Base-by-base conservation (phyloP, 2,888 invertebrate species). In the Yponomeuta malinellus region DNA sequence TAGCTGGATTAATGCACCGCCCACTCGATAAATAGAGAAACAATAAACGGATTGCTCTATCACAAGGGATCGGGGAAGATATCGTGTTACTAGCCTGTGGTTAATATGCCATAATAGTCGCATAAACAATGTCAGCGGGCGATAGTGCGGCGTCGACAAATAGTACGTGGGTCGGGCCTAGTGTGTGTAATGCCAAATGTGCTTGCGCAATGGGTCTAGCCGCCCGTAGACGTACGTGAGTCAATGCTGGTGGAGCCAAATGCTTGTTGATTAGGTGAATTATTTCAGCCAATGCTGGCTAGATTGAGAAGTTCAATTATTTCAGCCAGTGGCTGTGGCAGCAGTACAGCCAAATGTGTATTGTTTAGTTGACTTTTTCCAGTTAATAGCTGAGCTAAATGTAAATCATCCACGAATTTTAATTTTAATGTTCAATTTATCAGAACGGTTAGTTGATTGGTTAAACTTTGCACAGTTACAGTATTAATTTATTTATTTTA, bases 41-140 rank as follows among this genome's bases (percentile, higher is more conserved):
- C 68, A 63, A 63, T 70, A 63, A 63, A 63, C 37, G 33, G 63
- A 70, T 70, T 33, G 63, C 70, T 70, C 70, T 70, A 70, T 70
- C 70, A 48, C 10, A 29, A 31, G n/a, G 68, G 48, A 68, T 68
- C 48, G 59, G 15, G 15, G 70, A 63, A 23, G 70, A 63, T 63
- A 70, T 68, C 68, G 52, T 70, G 70, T 63, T 70, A 63, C n/a
- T 63, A 37, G 63, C 29, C 70, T 63, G 33, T 63, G 70, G 70
- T 70, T 70, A 70, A 70, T 69, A 69, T 43, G 63, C 63, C 12
- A 70, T 70, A 63, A 70, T 70, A 48, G 69, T 15, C 63, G 63
- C 70, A 70, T 70, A 63, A 70, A 70, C 63, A 70, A 70, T 70
- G 37, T 63, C 31, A 33, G 37, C 8, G 37, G 23, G 23, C 33